Evolutionary conservation across 2,888 invertebrate species (phyloP).

Genomic region (Eilema griseolum): DNA sequence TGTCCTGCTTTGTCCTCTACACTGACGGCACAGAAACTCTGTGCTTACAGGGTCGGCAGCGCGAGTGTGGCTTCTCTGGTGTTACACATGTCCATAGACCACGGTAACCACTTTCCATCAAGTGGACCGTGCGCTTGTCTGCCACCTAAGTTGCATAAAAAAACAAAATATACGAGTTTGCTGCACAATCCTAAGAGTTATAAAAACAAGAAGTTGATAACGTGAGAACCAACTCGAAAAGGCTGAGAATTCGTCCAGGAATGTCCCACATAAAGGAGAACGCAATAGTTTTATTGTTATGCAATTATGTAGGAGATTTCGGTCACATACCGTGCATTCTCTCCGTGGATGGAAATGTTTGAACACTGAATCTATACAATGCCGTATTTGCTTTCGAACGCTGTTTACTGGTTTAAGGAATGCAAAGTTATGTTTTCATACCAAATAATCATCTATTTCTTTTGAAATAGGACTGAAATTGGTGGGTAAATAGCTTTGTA

Average conservation of each 20-base stretch:
- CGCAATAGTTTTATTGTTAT: conserved; percentile 54
- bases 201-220: conserved; percentile 39
- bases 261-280: conserved; percentile 38
- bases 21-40: too few relatives aligned
- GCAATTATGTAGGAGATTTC: conserved; percentile 47
- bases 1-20: too few relatives aligned
- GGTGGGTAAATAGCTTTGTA: conserved; percentile 16
- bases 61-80: too few relatives aligned
- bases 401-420: conserved; percentile 37
- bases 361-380: conserved; percentile 56
- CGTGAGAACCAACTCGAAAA: conserved; percentile 44
- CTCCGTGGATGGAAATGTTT: conserved; percentile 50
- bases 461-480: conserved; percentile 34
- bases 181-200: conserved; percentile 14
- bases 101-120: too few relatives aligned
- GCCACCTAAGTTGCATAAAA: too few relatives aligned
- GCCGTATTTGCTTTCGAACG: conserved; percentile 53
- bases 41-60: too few relatives aligned
- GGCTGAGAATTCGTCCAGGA: conserved; percentile 38
- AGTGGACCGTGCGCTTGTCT: too few relatives aligned
- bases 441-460: conserved; percentile 20
- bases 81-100: too few relatives aligned
- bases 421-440: conserved; percentile 20
- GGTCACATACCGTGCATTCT: conserved; percentile 49
- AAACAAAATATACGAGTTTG: neutral